Percentiles rank a stretch among this genome's conserved stretches.
Conservation (phyloP, 2,888 invertebrate species). For the Parapristionchus giblindavisi region DNA sequence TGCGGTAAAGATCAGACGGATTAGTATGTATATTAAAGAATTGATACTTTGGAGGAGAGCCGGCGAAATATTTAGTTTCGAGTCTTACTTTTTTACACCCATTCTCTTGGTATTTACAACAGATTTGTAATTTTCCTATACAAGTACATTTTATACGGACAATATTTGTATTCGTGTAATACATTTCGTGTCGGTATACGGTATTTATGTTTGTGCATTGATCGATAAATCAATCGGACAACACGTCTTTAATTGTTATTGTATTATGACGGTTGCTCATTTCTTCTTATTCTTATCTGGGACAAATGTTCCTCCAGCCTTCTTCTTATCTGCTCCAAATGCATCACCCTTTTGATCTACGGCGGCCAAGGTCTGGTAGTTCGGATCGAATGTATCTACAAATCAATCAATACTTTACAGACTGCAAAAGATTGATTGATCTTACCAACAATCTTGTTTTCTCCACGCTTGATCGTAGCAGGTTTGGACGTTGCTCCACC, state of each 20-base stretch:
- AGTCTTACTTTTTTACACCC: too few species aligned
- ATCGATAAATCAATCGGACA: neutral
- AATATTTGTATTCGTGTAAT: conserved; percentile 14
- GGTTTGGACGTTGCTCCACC: neutral
- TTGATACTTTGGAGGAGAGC: too few species aligned
- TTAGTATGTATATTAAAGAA: too few species aligned
- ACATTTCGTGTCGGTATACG: neutral
- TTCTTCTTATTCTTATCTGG: too few species aligned
- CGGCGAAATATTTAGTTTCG: too few species aligned
- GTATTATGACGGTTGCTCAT: too few species aligned
- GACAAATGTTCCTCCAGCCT: neutral
- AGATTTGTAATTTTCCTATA: too few species aligned
- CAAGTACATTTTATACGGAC: too few species aligned
- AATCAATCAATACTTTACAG: neutral
- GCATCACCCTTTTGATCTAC: conserved; percentile 1
- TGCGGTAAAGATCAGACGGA: too few species aligned
- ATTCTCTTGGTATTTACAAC: too few species aligned
- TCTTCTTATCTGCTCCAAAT: conserved; percentile 31
- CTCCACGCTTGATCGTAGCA: conserved; percentile 16
- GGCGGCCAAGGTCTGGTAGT: conserved; percentile 19
- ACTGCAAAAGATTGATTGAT: too few species aligned
- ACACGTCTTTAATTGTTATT: neutral
- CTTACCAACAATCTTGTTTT: conserved; percentile 25
- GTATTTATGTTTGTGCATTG: neutral
- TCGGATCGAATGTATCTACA: conserved; percentile 18